phyloP scores from a whole-genome alignment of 2,888 invertebrate species.

The Trichogramma dendrolimi region DNA sequence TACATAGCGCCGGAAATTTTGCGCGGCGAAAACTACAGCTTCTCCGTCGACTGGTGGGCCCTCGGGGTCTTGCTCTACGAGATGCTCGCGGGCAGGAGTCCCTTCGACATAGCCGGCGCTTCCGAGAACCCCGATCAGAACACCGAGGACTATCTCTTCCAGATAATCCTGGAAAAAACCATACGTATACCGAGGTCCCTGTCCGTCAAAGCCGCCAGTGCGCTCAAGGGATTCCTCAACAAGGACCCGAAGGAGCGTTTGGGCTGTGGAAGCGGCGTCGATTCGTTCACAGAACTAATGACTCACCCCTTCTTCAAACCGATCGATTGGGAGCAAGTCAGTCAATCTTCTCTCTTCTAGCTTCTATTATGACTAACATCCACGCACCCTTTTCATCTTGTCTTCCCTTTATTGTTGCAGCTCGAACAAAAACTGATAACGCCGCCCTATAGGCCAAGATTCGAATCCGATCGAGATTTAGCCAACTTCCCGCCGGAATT shows the following conservation, averaged over 20 bases:
- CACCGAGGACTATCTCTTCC: slow-evolving; percentile 96
- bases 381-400: too few species aligned
- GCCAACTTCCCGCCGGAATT: slow-evolving; percentile 99
- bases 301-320: slow-evolving; percentile 96
- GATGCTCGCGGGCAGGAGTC: slow-evolving; percentile 67
- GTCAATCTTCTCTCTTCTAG: slow-evolving; percentile 35
- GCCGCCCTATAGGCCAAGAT: slow-evolving; percentile 93
- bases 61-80: slow-evolving; percentile 95
- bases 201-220: slow-evolving; percentile 93
- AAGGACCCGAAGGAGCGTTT: slow-evolving; percentile 94
- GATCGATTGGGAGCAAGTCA: slow-evolving; percentile 97
- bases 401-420: slow-evolving; percentile 53
- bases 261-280: slow-evolving; percentile 83
- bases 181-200: slow-evolving; percentile 96
- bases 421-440: slow-evolving; percentile 95
- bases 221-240: slow-evolving; percentile 96
- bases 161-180: slow-evolving; percentile 96
- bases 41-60: slow-evolving; percentile 98
- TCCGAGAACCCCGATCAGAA: slow-evolving; percentile 97
- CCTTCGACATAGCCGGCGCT: slow-evolving; percentile 95
- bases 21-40: slow-evolving; percentile 86
- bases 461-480: slow-evolving; percentile 82
- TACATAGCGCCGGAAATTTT: slow-evolving; percentile 99
- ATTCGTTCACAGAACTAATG: slow-evolving; percentile 90
- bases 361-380: too few species aligned